These are phyloP conservation scores for Chaetogeoica ovagalla DNA, from an alignment of 2,888 invertebrate genomes.

Conservation along the genomic window DNA sequence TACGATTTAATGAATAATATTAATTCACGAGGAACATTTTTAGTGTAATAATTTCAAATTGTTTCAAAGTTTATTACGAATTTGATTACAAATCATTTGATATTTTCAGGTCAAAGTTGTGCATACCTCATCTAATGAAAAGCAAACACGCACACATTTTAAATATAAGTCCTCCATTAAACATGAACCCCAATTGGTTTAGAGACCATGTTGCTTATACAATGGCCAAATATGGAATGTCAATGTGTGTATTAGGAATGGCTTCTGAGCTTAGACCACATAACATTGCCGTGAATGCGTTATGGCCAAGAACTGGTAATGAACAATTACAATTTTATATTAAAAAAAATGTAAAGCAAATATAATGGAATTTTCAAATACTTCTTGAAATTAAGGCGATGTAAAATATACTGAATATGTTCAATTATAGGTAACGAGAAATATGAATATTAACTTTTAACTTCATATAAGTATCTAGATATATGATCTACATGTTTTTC, in stretches of 20 bases:
- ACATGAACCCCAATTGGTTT: slow-evolving; percentile 88
- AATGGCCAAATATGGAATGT: slow-evolving; percentile 98
- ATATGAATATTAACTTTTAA: not conserved
- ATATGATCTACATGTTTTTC: not conserved
- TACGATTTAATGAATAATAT: slow-evolving; percentile 95
- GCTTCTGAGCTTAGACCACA: slow-evolving; percentile 82
- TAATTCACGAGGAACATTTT: slow-evolving; percentile 91
- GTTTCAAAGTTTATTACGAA: not conserved
- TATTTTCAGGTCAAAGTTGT: slow-evolving; percentile 76
- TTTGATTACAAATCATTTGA: slow-evolving; percentile 15
- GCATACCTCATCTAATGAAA: slow-evolving; percentile 82
- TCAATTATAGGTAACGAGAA: no score
- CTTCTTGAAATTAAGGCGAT: not conserved
- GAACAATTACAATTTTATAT: not conserved
- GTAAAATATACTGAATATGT: not conserved
- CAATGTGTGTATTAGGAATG: slow-evolving; percentile 97
- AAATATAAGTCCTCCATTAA: slow-evolving; percentile 92
- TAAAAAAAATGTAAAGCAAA: not conserved
- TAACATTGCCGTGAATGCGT: slow-evolving; percentile 89
- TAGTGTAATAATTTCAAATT: slow-evolving; percentile 61
- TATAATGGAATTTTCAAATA: not conserved
- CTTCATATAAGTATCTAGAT: not conserved
- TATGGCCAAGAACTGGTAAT: slow-evolving; percentile 91
- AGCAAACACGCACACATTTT: slow-evolving; percentile 90
- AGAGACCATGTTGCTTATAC: slow-evolving; percentile 91